These are phyloP conservation scores for Castor canadensis DNA, from an alignment of 2,113 vertebrate species.

Conservation along the genomic window DNA sequence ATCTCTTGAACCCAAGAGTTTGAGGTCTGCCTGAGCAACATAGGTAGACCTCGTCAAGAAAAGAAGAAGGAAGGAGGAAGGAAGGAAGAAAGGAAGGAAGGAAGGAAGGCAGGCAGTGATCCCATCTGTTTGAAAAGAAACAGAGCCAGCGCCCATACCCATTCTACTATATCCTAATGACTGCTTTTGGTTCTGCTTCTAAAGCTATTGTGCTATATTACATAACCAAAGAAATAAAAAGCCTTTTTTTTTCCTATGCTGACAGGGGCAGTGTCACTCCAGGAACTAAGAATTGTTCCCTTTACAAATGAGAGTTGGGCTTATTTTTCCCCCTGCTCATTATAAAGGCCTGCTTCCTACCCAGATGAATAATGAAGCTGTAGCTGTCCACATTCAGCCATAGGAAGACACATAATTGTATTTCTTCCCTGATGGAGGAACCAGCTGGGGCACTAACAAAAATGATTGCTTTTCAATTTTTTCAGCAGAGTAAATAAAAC, in stretches of 20 bases:
- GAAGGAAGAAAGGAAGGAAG: neutral
- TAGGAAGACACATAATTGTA: conserved; percentile 62
- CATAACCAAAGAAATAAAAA: neutral
- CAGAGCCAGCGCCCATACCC: neutral
- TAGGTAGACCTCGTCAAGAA: too few relatives aligned
- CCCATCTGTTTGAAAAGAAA: neutral
- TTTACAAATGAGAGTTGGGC: conserved; percentile 55
- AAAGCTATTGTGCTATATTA: neutral
- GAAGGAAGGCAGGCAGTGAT: neutral
- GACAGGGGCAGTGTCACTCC: conserved; percentile 8
- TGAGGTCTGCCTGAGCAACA: neutral
- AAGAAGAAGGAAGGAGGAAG: too few relatives aligned
- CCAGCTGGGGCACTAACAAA: conserved; percentile 74
- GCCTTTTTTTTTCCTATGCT: neutral
- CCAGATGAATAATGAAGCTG: conserved; percentile 66
- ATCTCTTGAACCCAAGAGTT: neutral
- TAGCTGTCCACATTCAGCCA: conserved; percentile 64
- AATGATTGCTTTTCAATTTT: conserved; percentile 73
- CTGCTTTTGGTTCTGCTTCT: neutral
- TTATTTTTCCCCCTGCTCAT: conserved; percentile 7
- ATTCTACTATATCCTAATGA: neutral
- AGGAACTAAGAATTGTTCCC: conserved; percentile 55
- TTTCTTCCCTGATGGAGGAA: conserved; percentile 68
- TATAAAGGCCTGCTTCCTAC: conserved; percentile 63
- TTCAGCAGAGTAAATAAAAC: conserved; percentile 76